A percentile compares a stretch with the other conserved stretches of the same genome.
phyloP scores from a whole-genome alignment of 2,888 invertebrate species.

The Azorinus chamasolen region DNA sequence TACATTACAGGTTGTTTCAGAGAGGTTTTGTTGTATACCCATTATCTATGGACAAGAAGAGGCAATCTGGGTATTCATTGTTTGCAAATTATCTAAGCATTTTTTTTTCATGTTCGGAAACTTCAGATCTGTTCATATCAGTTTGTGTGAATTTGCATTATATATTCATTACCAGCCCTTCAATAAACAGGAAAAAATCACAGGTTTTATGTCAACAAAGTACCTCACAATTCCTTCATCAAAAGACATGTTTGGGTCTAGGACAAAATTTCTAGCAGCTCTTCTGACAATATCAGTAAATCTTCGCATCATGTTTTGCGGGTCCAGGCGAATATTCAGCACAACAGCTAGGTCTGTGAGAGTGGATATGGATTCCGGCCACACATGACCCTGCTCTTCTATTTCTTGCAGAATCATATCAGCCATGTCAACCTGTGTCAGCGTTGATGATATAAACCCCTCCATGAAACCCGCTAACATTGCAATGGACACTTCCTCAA shows the following conservation, averaged over 20 bases:
- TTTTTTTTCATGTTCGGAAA: too few relatives aligned
- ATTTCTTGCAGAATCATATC: slow-evolving; percentile 25
- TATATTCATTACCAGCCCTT: too few relatives aligned
- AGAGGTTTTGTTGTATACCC: too few relatives aligned
- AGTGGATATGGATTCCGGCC: slow-evolving; percentile 19
- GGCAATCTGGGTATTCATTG: too few relatives aligned
- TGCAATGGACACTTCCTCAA: slow-evolving; percentile 22
- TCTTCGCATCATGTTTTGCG: slow-evolving; percentile 40
- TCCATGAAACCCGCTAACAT: slow-evolving; percentile 42
- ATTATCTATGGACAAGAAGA: too few relatives aligned
- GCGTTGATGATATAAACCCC: slow-evolving; percentile 21
- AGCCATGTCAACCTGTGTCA: slow-evolving; percentile 11
- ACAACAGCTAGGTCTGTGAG: slow-evolving; percentile 47
- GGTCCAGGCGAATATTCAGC: slow-evolving; percentile 58
- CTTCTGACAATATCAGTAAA: slow-evolving; percentile 50
- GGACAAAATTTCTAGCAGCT: slow-evolving; percentile 35
- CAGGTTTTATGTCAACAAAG: too few relatives aligned
- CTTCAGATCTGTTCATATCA: too few relatives aligned
- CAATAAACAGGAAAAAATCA: too few relatives aligned
- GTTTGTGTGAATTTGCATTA: too few relatives aligned
- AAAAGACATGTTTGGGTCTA: slow-evolving; percentile 12
- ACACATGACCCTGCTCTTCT: slow-evolving; percentile 17
- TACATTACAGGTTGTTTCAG: too few relatives aligned
- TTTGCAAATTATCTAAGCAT: too few relatives aligned
- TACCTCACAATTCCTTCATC: too few relatives aligned